Percentiles rank a stretch among this genome's conserved stretches.
These are phyloP conservation scores for Oncorhynchus clarkii DNA, from an alignment of 2,113 vertebrate species.

Conservation along the genomic window DNA sequence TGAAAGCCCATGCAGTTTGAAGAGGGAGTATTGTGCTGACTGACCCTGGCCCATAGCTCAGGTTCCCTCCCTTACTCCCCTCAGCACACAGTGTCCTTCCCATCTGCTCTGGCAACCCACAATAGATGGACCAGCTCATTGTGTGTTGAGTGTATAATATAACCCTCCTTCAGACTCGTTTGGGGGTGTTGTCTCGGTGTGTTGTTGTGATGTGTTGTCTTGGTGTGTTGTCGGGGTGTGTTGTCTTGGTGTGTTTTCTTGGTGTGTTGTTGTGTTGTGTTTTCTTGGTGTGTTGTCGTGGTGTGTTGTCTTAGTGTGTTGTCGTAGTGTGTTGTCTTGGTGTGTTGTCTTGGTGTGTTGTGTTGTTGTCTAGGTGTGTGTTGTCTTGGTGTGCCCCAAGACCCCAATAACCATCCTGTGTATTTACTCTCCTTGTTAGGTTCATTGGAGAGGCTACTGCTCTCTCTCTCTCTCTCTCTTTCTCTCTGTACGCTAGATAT, in stretches of 20 bases:
- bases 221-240: too few species aligned
- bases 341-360: too few species aligned
- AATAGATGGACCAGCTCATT: slow-evolving; percentile 47
- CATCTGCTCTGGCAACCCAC: slow-evolving; percentile 39
- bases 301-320: too few species aligned
- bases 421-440: slow-evolving; percentile 24
- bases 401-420: slow-evolving; percentile 54
- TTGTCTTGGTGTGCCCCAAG: slow-evolving; percentile 27
- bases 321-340: too few species aligned
- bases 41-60: neutral
- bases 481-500: neutral
- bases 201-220: neutral
- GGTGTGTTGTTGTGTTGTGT: too few species aligned
- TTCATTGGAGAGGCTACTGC: neutral
- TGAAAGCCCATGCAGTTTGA: neutral
- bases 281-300: too few species aligned
- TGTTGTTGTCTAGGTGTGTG: too few species aligned
- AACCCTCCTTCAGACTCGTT: slow-evolving; percentile 48
- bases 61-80: neutral
- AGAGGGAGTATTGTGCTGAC: slow-evolving; percentile 15
- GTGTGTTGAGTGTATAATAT: slow-evolving; percentile 50
- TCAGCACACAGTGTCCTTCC: slow-evolving; percentile 19
- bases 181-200: too few species aligned
- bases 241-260: too few species aligned
- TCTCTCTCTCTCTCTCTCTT: too few species aligned